phyloP scores from a whole-genome alignment of 2,113 vertebrate species.

The Syngnathus typhle region DNA sequence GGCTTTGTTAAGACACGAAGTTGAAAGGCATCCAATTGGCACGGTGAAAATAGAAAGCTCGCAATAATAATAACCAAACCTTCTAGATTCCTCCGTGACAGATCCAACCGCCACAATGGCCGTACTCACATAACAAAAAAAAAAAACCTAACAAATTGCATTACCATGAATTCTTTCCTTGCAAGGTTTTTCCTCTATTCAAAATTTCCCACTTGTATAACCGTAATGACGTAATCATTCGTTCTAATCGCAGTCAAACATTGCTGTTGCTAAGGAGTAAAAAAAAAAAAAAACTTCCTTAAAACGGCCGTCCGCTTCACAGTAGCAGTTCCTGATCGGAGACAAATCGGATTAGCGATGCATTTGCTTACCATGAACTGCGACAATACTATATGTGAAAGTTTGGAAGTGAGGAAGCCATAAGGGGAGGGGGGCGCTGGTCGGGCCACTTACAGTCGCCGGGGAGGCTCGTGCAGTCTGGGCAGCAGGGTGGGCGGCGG shows the following conservation, averaged over 20 bases:
- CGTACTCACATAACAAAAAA: background rate
- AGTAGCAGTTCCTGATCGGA: background rate
- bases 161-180: background rate
- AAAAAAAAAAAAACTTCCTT: too few species aligned
- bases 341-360: too few species aligned
- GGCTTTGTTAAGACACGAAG: background rate
- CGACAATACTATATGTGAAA: background rate
- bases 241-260: background rate
- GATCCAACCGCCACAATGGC: slow-evolving; percentile 3
- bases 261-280: background rate
- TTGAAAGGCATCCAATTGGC: background rate
- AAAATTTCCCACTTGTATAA: background rate
- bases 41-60: background rate
- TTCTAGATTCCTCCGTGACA: slow-evolving; percentile 7
- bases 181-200: too few species aligned
- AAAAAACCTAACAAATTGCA: background rate
- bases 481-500: slow-evolving; percentile 79
- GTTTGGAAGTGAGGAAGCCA: background rate
- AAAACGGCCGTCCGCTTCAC: too few species aligned
- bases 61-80: slow-evolving; percentile 5
- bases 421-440: background rate
- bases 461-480: slow-evolving; percentile 83
- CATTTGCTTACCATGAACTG: background rate
- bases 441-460: slow-evolving; percentile 69
- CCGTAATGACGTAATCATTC: background rate